phyloP scores from a whole-genome alignment of 2,888 invertebrate species.

The Synanthedon andrenaeformis region DNA sequence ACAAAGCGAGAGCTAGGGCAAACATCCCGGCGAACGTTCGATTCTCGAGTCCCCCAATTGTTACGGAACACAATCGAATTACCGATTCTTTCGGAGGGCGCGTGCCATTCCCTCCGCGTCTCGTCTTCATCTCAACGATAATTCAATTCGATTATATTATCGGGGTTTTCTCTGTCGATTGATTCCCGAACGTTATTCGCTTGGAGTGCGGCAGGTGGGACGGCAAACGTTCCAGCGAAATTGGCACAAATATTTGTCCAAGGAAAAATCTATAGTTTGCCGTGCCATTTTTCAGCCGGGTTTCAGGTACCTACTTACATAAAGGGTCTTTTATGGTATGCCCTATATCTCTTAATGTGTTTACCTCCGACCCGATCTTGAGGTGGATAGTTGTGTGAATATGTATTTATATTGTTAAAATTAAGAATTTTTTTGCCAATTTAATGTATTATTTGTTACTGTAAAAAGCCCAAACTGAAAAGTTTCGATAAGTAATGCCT shows the following conservation, averaged over 20 bases:
- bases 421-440: too few species aligned
- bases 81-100: conserved; percentile 38
- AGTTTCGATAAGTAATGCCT: too few species aligned
- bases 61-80: conserved; percentile 64
- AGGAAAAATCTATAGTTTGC: conserved; percentile 4
- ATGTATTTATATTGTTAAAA: too few species aligned
- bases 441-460: too few species aligned
- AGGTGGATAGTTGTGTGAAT: too few species aligned
- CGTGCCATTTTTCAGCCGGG: background rate
- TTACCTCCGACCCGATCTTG: too few species aligned
- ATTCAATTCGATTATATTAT: conserved; percentile 67
- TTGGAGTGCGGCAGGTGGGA: conserved; percentile 28
- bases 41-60: conserved; percentile 30
- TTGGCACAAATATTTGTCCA: conserved; percentile 38
- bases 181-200: conserved; percentile 30
- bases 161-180: conserved; percentile 56
- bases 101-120: conserved; percentile 14
- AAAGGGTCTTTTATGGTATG: too few species aligned
- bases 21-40: conserved; percentile 44
- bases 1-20: background rate
- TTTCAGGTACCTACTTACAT: too few species aligned
- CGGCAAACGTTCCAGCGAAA: conserved; percentile 11
- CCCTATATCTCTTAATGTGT: too few species aligned
- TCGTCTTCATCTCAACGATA: conserved; percentile 59
- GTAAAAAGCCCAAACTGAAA: too few species aligned